These are phyloP conservation scores for Coryphaenoides rupestris DNA, from an alignment of 2,113 vertebrate genomes.

Conservation along the genomic window DNA sequence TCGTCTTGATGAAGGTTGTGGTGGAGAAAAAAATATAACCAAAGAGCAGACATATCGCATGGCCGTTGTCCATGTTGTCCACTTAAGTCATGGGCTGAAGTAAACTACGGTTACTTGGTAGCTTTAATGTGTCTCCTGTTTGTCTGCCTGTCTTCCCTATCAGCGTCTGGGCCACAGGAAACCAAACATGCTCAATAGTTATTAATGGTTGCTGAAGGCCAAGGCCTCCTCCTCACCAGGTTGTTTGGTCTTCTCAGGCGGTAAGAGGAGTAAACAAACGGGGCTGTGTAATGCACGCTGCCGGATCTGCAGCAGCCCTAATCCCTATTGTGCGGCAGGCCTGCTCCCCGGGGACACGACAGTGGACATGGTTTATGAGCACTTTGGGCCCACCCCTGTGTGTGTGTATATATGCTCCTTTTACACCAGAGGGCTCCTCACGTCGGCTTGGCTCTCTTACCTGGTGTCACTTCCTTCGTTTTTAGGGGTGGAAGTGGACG, in stretches of 20 bases:
- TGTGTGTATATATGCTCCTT: constrained; percentile 32
- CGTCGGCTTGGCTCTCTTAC: no score
- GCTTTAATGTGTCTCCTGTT: constrained; percentile 74
- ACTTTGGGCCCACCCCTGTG: constrained; percentile 19
- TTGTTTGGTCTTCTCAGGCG: constrained; percentile 59
- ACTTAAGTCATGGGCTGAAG: constrained; percentile 76
- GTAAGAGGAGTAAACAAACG: constrained; percentile 47
- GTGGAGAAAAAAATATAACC: constrained; percentile 15
- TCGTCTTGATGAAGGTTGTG: constrained; percentile 17
- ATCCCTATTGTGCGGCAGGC: constrained; percentile 2
- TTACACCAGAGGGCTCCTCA: background rate
- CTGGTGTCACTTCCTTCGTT: no score
- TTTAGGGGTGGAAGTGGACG: no score
- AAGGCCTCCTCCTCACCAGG: constrained; percentile 56
- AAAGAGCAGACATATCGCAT: constrained; percentile 56
- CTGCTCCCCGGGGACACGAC: constrained; percentile 18
- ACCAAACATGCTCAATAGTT: constrained; percentile 72
- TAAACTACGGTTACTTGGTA: constrained; percentile 74
- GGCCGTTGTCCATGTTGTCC: constrained; percentile 64
- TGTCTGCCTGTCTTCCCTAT: constrained; percentile 71
- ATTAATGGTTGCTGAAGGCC: constrained; percentile 66
- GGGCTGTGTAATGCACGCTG: constrained; percentile 37
- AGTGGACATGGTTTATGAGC: constrained; percentile 28
- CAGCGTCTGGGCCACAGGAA: constrained; percentile 75
- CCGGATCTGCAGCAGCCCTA: constrained; percentile 21